phyloP scores from a whole-genome alignment of 2,113 vertebrate genomes.

The Saguinus imperator region DNA sequence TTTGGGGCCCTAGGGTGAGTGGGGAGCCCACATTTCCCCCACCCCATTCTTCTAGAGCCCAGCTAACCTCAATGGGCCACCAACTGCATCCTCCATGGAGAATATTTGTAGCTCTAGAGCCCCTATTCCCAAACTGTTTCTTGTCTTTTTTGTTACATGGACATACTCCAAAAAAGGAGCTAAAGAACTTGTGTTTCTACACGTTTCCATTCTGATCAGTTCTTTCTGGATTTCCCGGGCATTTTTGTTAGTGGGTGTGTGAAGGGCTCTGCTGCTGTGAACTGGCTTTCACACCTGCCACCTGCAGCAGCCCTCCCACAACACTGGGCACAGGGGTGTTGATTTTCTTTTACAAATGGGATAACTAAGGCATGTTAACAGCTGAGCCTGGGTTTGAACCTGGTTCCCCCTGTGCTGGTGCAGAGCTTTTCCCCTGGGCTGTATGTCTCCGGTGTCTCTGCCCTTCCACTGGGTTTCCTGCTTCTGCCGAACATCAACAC shows the following conservation, averaged over 20 bases:
- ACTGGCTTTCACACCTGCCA: neutral
- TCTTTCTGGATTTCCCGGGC: neutral
- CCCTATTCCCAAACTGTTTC: neutral
- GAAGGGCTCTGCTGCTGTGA: neutral
- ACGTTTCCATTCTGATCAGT: neutral
- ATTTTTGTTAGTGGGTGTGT: neutral
- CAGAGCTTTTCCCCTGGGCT: neutral
- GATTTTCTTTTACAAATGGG: neutral
- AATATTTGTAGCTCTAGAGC: neutral
- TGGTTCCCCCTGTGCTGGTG: neutral
- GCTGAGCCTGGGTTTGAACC: neutral
- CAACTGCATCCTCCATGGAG: neutral
- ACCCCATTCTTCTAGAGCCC: neutral
- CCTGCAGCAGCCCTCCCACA: neutral
- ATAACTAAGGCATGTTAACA: fast-evolving
- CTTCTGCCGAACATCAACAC: neutral
- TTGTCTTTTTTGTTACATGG: neutral
- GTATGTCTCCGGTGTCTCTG: neutral
- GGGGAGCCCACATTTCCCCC: neutral
- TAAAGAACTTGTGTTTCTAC: neutral
- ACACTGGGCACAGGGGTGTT: fast-evolving
- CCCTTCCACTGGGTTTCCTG: neutral
- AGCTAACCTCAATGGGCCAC: neutral
- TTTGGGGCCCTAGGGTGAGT: neutral
- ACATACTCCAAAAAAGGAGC: neutral